Base-by-base conservation (phyloP, 2,888 invertebrate genomes). In the Arctia plantaginis region DNA sequence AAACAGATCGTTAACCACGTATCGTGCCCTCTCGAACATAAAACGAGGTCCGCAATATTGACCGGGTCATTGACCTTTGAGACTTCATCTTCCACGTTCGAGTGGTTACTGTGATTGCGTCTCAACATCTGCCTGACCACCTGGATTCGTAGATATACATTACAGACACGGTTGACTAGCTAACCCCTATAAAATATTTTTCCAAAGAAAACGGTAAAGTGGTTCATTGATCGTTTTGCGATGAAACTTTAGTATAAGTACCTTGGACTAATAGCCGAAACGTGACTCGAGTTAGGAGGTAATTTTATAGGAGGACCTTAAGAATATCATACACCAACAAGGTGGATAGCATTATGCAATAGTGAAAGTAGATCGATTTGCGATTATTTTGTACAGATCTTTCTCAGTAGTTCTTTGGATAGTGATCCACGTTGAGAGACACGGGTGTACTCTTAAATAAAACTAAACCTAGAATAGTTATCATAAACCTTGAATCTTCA, bases 211-310 rank as follows among this genome's bases (percentile, higher is more conserved):
- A 88, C 89, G 87, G 87, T 83, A 88, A 88, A 90, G 87, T 89
- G 89, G 91, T 92, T 88, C 92, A 92, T 92, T 92, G 93, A 94
- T 93, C 93, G 93, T 90, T 93, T 91, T 85, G 88, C 91, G 92
- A 91, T 93, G 93, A 93, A 95, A 94, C 93, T 94, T 94, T 91
- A 92, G 89, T 93, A 91, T 91, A 93, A 94, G 94, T 93, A 93
- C 91, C 84, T 84, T 82, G 90, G 91, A 93, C 92, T 94, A 94
- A 95, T 94, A 94, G 94, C 92, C 85, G 78, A 89, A 91, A 93
- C 95, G 95, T 95, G 95, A 93, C 93, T 92, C 86, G 80, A 91
- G 92, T 92, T 91, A 90, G 90, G 88, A 85, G 91, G 91, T 89
- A 90, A 93, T 93, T 93, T 93, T 88, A 86, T 87, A 83, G 88